Evolutionary conservation across 1,140 invertebrate genomes (phyloP).

Genomic region (Araneus ventricosus): DNA sequence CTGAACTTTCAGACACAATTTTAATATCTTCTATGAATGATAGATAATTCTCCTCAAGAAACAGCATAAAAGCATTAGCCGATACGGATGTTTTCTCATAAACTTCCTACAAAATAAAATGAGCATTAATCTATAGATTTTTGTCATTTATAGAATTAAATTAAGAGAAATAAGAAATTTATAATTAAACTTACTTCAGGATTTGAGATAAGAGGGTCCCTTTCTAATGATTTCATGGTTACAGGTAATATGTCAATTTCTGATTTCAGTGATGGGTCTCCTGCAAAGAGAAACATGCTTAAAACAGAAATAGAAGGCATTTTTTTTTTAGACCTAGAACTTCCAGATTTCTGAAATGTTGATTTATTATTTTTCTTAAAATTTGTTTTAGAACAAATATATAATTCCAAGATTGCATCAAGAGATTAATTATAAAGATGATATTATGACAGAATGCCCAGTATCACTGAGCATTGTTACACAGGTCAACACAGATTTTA

Average conservation of each 20-base stretch:
- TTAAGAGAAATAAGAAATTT: not conserved
- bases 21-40: constrained; percentile 48
- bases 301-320: not conserved
- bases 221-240: constrained; percentile 39
- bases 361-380: too few species aligned
- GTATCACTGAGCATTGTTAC: too few species aligned
- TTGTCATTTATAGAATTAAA: not conserved
- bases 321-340: too few species aligned
- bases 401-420: too few species aligned
- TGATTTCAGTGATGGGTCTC: constrained; percentile 34
- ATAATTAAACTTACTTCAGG: constrained; percentile 44
- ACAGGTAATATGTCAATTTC: constrained; percentile 25
- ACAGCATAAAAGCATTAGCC: constrained; percentile 10
- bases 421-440: too few species aligned
- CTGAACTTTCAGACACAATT: constrained; percentile 5
- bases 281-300: not conserved
- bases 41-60: constrained; percentile 52
- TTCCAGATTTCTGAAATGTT: too few species aligned
- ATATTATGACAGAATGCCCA: too few species aligned
- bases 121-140: not conserved
- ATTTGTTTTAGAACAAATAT: too few species aligned
- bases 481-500: too few species aligned
- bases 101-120: constrained; percentile 41
- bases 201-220: constrained; percentile 41
- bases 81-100: constrained; percentile 56